Conservation (phyloP, 2,888 invertebrate genomes). For the Trichopria drosophilae region DNA sequence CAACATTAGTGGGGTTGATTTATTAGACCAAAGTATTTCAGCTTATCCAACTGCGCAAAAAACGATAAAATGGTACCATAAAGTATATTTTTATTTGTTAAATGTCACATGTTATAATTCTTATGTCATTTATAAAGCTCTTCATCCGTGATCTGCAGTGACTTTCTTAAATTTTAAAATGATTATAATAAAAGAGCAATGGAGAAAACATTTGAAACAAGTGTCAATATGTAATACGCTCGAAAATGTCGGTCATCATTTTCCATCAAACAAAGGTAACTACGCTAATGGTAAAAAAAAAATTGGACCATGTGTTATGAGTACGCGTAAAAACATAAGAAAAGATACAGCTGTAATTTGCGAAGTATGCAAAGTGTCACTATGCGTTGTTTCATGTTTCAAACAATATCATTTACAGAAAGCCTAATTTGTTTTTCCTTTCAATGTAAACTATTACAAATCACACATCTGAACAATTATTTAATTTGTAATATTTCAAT, state of each 20-base stretch:
- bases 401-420: not conserved
- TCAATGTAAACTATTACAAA: not conserved
- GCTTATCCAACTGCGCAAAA: conserved; percentile 1
- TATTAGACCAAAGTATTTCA: not conserved
- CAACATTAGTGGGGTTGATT: conserved; percentile 7
- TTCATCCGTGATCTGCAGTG: not conserved
- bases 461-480: too few relatives aligned
- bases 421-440: not conserved
- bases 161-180: not conserved
- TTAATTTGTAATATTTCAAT: not conserved
- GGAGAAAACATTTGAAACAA: not conserved
- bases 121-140: conserved; percentile 3
- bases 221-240: too few relatives aligned
- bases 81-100: not conserved
- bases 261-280: not conserved
- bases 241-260: not conserved
- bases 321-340: not conserved
- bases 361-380: not conserved
- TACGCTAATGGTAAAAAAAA: too few relatives aligned
- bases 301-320: not conserved
- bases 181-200: not conserved
- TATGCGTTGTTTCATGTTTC: not conserved
- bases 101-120: not conserved
- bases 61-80: not conserved
- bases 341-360: conserved; percentile 1